phyloP scores from a whole-genome alignment of 2,113 vertebrate species.

The Oncorhynchus clarkii region DNA sequence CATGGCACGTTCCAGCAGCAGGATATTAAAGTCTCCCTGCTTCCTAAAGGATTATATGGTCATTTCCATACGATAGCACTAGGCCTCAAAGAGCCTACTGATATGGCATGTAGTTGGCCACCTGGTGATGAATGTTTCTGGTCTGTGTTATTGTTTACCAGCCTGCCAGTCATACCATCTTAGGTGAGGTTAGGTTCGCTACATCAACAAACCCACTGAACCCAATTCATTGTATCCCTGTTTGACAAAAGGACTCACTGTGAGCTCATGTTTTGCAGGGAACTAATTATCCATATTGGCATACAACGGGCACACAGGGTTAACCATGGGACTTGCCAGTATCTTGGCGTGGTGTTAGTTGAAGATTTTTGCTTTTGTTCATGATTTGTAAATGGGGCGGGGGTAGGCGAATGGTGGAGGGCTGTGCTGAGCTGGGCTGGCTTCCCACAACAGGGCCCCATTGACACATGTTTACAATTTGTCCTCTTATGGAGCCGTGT shows the following conservation, averaged over 20 bases:
- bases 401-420: constrained; percentile 34
- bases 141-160: constrained; percentile 42
- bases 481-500: constrained; percentile 64
- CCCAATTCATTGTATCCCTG: not conserved
- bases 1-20: constrained; percentile 32
- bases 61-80: constrained; percentile 50
- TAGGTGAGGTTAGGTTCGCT: constrained; percentile 33
- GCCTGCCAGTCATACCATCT: not conserved
- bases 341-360: constrained; percentile 48
- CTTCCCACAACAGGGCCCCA: constrained; percentile 49
- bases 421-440: constrained; percentile 21
- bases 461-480: constrained; percentile 74
- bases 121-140: constrained; percentile 23
- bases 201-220: constrained; percentile 27
- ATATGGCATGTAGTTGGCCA: constrained; percentile 23
- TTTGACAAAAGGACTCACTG: constrained; percentile 34
- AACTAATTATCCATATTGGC: constrained; percentile 42
- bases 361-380: constrained; percentile 60
- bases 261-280: constrained; percentile 48
- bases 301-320: constrained; percentile 43
- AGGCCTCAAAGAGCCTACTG: constrained; percentile 27
- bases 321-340: constrained; percentile 42
- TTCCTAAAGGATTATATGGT: constrained; percentile 41
- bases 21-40: constrained; percentile 46
- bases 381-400: constrained; percentile 44